These are phyloP conservation scores for Eurosta solidaginis DNA, from an alignment of 1,140 invertebrate species.

Conservation along the genomic window DNA sequence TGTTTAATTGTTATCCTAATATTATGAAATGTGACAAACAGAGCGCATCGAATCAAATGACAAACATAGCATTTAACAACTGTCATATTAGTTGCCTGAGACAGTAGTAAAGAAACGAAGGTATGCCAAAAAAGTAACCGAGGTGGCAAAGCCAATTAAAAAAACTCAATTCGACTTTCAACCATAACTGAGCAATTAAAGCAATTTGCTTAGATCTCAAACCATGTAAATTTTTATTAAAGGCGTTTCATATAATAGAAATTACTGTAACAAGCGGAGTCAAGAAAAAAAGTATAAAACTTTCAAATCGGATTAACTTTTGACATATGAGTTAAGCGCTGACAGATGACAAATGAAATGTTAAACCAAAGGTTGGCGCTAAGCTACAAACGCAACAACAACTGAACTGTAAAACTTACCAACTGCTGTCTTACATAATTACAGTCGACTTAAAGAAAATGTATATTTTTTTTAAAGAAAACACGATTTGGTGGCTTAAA, in stretches of 20 bases:
- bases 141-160: not conserved
- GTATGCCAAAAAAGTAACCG: not conserved
- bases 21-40: no score
- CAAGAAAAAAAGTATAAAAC: not conserved
- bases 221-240: not conserved
- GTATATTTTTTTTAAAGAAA: not conserved
- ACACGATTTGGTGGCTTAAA: not conserved
- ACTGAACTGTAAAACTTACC: no score
- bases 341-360: conserved; percentile 27
- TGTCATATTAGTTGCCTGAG: not conserved
- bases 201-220: not conserved
- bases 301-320: conserved; percentile 14
- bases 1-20: no score
- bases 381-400: not conserved
- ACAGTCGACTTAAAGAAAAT: not conserved
- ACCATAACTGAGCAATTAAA: not conserved
- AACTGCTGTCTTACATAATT: not conserved
- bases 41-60: not conserved
- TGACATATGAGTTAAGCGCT: not conserved
- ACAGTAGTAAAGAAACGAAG: not conserved
- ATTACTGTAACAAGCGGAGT: not conserved
- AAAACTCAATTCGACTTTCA: not conserved
- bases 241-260: not conserved
- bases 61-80: conserved; percentile 12
- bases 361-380: not conserved